Evolutionary conservation across 2,888 invertebrate genomes (phyloP).

Genomic region (Lathronympha strigana): DNA sequence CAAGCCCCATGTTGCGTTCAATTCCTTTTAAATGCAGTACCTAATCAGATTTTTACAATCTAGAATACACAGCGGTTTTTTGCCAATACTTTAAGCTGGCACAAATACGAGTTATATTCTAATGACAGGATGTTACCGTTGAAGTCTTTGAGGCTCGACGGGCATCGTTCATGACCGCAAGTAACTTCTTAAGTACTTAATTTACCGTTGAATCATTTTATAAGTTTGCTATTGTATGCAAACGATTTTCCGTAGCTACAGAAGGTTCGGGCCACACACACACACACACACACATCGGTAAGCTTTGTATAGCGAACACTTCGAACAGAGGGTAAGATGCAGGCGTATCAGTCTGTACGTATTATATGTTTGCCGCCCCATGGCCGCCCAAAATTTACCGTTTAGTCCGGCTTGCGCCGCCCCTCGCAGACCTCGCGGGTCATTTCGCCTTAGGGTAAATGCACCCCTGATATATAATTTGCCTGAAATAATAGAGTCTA

Average conservation of each 20-base stretch:
- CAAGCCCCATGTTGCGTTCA: slow-evolving; percentile 30
- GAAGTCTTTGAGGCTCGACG: slow-evolving; percentile 37
- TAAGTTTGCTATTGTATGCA: slow-evolving; percentile 54
- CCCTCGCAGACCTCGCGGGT: too few species aligned
- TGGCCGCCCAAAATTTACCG: too few species aligned
- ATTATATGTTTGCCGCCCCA: too few species aligned
- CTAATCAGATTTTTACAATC: slow-evolving; percentile 12
- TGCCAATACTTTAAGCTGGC: not conserved
- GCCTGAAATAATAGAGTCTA: too few species aligned
- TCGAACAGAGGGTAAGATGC: not conserved
- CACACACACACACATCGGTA: slow-evolving; percentile 43
- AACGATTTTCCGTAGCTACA: slow-evolving; percentile 45
- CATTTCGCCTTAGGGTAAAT: too few species aligned
- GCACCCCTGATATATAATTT: too few species aligned
- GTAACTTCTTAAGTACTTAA: slow-evolving; percentile 42
- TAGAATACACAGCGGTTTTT: not conserved
- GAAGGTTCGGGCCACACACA: slow-evolving; percentile 46
- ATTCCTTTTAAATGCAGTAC: slow-evolving; percentile 6
- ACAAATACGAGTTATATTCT: not conserved
- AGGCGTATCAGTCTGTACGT: slow-evolving; percentile 1
- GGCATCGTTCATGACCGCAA: slow-evolving; percentile 33
- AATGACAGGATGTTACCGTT: slow-evolving; percentile 13
- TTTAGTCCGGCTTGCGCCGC: too few species aligned
- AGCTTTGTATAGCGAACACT: not conserved
- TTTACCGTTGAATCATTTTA: slow-evolving; percentile 51